phyloP scores from a whole-genome alignment of 2,113 vertebrate species.

The Bagarius yarrelli region DNA sequence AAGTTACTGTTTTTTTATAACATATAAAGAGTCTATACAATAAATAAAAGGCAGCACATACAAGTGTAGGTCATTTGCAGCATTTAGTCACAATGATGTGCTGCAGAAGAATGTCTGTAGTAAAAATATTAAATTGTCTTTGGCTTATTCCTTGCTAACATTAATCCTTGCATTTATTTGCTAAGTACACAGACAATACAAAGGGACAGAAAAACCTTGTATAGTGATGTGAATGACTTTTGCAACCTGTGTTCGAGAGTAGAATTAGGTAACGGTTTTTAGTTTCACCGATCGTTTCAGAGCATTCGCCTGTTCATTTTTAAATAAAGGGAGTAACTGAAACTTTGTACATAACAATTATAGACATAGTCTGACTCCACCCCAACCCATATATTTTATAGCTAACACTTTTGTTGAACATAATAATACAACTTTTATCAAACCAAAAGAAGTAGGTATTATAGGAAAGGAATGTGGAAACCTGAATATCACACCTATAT shows the following conservation, averaged over 20 bases:
- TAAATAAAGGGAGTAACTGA: neutral
- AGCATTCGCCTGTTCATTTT: neutral
- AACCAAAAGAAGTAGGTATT: neutral
- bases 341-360: neutral
- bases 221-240: slow-evolving; percentile 36
- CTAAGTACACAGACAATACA: slow-evolving; percentile 13
- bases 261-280: slow-evolving; percentile 28
- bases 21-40: slow-evolving; percentile 1
- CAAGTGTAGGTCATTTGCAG: neutral
- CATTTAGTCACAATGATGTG: slow-evolving; percentile 1
- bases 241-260: slow-evolving; percentile 29
- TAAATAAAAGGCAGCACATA: neutral
- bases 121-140: slow-evolving; percentile 24
- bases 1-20: neutral
- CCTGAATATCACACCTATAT: neutral
- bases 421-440: neutral
- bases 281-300: neutral
- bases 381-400: neutral
- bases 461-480: neutral
- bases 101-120: neutral
- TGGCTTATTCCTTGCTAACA: slow-evolving; percentile 3
- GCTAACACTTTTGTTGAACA: neutral
- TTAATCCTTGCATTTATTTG: slow-evolving; percentile 22
- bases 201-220: neutral
- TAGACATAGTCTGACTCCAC: neutral